A percentile compares a stretch with the other conserved stretches of the same genome.
Evolutionary conservation across 2,797 vertebrate genomes (phyloP).

Genomic region (Melanogrammus aeglefinus): DNA sequence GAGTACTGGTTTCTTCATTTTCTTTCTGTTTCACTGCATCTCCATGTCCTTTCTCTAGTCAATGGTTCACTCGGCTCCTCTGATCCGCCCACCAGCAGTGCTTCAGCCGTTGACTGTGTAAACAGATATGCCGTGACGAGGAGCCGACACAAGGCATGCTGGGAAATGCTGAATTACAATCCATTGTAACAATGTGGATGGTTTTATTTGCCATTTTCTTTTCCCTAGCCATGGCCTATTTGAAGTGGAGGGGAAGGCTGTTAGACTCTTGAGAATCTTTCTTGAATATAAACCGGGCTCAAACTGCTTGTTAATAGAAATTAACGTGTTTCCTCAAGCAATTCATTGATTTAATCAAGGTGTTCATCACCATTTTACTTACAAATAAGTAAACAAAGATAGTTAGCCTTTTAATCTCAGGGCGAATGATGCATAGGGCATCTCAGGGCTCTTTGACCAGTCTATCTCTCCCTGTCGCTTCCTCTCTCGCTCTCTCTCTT

Average conservation of each 20-base stretch:
- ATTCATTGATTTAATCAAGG: constrained; percentile 56
- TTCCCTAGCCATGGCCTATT: constrained; percentile 8
- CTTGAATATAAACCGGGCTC: constrained; percentile 41
- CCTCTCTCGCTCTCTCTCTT: background rate
- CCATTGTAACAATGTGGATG: constrained; percentile 12
- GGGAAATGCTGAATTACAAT: constrained; percentile 15
- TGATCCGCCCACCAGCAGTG: constrained; percentile 25
- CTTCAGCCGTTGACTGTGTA: constrained; percentile 2
- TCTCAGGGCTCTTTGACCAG: background rate
- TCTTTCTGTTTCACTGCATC: constrained; percentile 1
- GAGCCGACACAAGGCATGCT: background rate
- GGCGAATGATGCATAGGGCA: background rate
- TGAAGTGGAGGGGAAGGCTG: background rate
- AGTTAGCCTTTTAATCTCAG: constrained; percentile 1
- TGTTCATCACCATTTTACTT: constrained; percentile 26
- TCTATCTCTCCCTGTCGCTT: background rate
- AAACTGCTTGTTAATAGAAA: constrained; percentile 53
- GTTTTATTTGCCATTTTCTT: constrained; percentile 3
- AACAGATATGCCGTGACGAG: constrained; percentile 4
- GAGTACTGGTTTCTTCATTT: constrained; percentile 70
- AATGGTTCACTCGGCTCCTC: constrained; percentile 11
- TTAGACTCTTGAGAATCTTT: constrained; percentile 16
- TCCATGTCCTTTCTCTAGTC: constrained; percentile 23
- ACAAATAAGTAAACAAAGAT: constrained; percentile 59
- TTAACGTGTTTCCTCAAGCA: constrained; percentile 59